These are phyloP conservation scores for Ceratosolen fusciceps DNA, from an alignment of 1,140 invertebrate species.

Conservation along the genomic window DNA sequence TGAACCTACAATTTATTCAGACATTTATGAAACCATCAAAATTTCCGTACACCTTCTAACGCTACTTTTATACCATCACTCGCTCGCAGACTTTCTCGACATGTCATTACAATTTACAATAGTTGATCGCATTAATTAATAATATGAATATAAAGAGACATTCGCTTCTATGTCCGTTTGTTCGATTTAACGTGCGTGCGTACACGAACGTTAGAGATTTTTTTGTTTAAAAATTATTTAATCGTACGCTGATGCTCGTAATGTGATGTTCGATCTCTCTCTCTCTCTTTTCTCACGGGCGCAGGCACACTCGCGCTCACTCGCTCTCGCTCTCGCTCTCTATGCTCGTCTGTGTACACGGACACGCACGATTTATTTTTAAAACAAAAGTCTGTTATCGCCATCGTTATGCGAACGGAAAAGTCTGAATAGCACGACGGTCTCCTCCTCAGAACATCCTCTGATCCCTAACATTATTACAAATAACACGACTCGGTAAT, in stretches of 20 bases:
- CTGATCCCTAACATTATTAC: constrained; percentile 1
- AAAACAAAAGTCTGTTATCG: background rate
- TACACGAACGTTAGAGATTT: no score
- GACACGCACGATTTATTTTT: background rate
- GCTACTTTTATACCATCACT: constrained; percentile 19
- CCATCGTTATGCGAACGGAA: no score
- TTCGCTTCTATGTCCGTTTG: background rate
- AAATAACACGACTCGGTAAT: background rate
- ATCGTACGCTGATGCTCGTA: no score
- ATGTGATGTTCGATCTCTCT: no score
- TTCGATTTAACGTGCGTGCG: background rate
- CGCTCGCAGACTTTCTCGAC: constrained; percentile 8
- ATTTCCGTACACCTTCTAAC: constrained; percentile 30
- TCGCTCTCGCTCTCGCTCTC: no score
- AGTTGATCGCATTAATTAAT: constrained; percentile 26
- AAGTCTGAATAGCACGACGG: background rate
- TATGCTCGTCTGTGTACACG: background rate
- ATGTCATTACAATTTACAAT: constrained; percentile 43
- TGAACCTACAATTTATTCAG: constrained; percentile 35
- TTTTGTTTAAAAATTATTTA: no score
- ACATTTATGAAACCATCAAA: constrained; percentile 43
- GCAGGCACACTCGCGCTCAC: no score
- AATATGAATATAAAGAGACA: constrained; percentile 34
- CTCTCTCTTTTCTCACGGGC: no score
- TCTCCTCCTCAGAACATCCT: background rate